Evolutionary conservation across 2,113 vertebrate species (phyloP).

Genomic region (Eublepharis macularius): DNA sequence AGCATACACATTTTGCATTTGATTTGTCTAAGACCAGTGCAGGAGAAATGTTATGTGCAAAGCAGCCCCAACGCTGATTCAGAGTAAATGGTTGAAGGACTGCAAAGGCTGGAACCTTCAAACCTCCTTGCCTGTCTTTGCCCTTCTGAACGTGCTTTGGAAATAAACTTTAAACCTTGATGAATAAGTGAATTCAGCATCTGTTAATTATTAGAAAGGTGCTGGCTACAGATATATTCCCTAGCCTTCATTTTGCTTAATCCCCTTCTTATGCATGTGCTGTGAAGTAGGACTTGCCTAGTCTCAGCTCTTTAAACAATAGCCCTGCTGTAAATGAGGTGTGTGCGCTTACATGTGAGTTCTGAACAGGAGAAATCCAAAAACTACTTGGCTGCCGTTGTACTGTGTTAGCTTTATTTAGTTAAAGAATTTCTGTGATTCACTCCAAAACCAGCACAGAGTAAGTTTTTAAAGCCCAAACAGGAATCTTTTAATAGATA

Average conservation of each 20-base stretch:
- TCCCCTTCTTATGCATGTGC: neutral
- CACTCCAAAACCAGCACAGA: constrained; percentile 2
- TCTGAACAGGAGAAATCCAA: neutral
- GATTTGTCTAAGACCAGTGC: too few species aligned
- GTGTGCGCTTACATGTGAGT: neutral
- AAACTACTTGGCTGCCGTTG: neutral
- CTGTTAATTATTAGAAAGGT: neutral
- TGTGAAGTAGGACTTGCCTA: neutral
- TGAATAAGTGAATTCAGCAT: constrained; percentile 9
- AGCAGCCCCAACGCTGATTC: neutral
- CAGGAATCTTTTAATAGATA: neutral
- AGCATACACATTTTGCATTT: neutral
- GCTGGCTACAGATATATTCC: neutral
- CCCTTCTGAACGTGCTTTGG: neutral
- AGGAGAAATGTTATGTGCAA: neutral
- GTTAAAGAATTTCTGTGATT: neutral
- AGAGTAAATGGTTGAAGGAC: neutral
- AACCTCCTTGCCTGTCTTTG: neutral
- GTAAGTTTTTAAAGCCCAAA: neutral
- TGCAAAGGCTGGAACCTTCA: neutral
- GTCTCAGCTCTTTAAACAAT: neutral
- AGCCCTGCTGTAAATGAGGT: neutral
- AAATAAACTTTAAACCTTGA: neutral
- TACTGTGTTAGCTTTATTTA: neutral
- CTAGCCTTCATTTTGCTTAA: neutral